A percentile compares a stretch with the other conserved stretches of the same genome.
Evolutionary conservation across 2,113 vertebrate species (phyloP).

Genomic region (Pedionomus torquatus): DNA sequence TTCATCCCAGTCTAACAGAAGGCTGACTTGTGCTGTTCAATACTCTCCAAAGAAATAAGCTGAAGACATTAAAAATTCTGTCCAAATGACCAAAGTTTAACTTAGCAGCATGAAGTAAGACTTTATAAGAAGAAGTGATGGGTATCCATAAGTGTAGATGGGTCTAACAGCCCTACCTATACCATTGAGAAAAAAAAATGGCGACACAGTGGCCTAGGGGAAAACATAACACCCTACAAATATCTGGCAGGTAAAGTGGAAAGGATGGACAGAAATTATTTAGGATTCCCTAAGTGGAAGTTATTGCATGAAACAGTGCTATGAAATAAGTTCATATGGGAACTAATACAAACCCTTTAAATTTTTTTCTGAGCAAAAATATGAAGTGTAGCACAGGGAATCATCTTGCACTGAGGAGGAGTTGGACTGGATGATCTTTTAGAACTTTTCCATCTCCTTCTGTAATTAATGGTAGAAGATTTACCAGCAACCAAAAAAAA

Average conservation of each 20-base stretch:
- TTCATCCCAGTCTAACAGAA: not conserved
- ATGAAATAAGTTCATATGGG: slow-evolving; percentile 37
- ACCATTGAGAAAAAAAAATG: slow-evolving; percentile 27
- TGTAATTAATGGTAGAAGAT: not conserved
- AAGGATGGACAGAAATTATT: slow-evolving; percentile 44
- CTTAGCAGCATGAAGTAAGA: not conserved
- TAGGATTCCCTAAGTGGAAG: slow-evolving; percentile 31
- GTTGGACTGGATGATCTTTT: not conserved
- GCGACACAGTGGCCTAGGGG: not conserved
- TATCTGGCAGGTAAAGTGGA: slow-evolving; percentile 48
- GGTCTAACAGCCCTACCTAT: slow-evolving; percentile 2
- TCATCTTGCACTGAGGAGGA: not conserved
- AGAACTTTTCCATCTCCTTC: slow-evolving; percentile 16
- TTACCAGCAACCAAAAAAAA: not conserved
- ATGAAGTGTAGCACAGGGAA: slow-evolving; percentile 38
- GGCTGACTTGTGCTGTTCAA: not conserved
- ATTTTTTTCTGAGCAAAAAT: slow-evolving; percentile 43
- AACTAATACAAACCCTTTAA: not conserved
- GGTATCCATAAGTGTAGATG: not conserved
- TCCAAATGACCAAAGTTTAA: not conserved
- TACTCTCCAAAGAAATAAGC: not conserved
- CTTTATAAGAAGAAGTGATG: not conserved
- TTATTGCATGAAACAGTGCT: slow-evolving; percentile 41
- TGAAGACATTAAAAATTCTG: not conserved
- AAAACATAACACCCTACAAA: slow-evolving; percentile 58